phyloP scores from a whole-genome alignment of 2,113 vertebrate genomes.

The Phrynocephalus versicolor region DNA sequence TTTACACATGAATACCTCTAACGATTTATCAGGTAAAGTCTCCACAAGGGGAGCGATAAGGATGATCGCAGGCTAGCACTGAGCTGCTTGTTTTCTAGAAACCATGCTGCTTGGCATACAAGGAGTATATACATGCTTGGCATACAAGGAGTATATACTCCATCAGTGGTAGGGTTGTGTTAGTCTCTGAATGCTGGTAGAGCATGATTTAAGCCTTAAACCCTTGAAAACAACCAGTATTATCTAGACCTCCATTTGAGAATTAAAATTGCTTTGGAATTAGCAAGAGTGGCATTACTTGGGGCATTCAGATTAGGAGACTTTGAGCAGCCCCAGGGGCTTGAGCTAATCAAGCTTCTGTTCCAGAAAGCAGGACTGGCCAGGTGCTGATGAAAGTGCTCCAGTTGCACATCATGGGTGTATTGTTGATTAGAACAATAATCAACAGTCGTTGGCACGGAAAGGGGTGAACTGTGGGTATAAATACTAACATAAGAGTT shows the following conservation, averaged over 20 bases:
- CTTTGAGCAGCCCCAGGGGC: background rate
- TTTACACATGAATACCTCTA: slow-evolving; percentile 43
- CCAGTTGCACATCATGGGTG: slow-evolving; percentile 3
- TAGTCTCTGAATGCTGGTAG: slow-evolving; percentile 31
- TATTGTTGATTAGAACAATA: slow-evolving; percentile 12
- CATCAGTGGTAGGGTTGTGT: slow-evolving; percentile 28
- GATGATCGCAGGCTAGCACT: slow-evolving; percentile 33
- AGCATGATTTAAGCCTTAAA: slow-evolving; percentile 39
- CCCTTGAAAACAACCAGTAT: slow-evolving; percentile 19
- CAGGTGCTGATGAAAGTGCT: slow-evolving; percentile 41
- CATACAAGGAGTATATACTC: background rate
- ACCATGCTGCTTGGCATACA: slow-evolving; percentile 27
- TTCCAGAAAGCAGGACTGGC: slow-evolving; percentile 34
- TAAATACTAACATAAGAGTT: slow-evolving; percentile 16
- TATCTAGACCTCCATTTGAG: slow-evolving; percentile 11
- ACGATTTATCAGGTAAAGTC: slow-evolving; percentile 42
- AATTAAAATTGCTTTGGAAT: slow-evolving; percentile 24
- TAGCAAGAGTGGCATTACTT: slow-evolving; percentile 34
- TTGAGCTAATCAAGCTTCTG: slow-evolving; percentile 33
- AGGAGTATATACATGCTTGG: slow-evolving; percentile 40
- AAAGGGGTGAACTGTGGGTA: slow-evolving; percentile 22
- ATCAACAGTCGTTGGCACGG: background rate
- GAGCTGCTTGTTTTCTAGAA: slow-evolving; percentile 52
- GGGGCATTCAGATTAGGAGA: slow-evolving; percentile 25
- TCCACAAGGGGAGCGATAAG: slow-evolving; percentile 42